These are phyloP conservation scores for Cordylochernes scorpioides DNA, from an alignment of 2,888 invertebrate genomes.

Conservation along the genomic window DNA sequence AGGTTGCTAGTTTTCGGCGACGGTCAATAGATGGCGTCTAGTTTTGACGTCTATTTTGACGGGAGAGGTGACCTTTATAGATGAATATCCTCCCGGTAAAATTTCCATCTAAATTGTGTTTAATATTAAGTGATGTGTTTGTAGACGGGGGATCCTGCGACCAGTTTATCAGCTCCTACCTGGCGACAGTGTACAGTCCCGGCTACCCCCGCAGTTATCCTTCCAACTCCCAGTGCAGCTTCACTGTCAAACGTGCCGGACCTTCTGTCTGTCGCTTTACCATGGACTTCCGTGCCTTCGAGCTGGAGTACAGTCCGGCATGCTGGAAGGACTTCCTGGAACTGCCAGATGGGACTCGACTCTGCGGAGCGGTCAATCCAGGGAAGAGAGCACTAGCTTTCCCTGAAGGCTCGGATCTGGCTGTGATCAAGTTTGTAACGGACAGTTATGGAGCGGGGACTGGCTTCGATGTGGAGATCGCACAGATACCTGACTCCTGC, in stretches of 20 bases:
- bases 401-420: conserved; percentile 9
- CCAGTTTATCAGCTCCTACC: conserved; percentile 9
- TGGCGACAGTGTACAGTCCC: conserved; percentile 10
- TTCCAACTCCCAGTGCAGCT: conserved; percentile 10
- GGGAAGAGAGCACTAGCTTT: conserved; percentile 5
- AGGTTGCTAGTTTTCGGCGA: too few relatives aligned
- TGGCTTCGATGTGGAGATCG: conserved; percentile 14
- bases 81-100: too few relatives aligned
- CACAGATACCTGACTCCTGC: conserved; percentile 13
- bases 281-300: conserved; percentile 7
- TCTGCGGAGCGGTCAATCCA: conserved; percentile 8
- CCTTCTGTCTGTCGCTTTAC: conserved; percentile 8
- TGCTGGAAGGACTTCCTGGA: conserved; percentile 12
- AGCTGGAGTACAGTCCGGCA: conserved; percentile 5
- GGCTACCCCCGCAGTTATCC: conserved; percentile 12
- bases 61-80: too few relatives aligned
- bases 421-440: conserved; percentile 12
- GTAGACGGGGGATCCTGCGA: too few relatives aligned
- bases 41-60: too few relatives aligned
- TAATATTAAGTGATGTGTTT: too few relatives aligned
- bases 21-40: too few relatives aligned
- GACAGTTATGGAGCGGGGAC: conserved; percentile 10
- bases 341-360: conserved; percentile 10
- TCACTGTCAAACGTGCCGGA: conserved; percentile 8
- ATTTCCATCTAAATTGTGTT: too few relatives aligned